Evolutionary conservation across 2,888 invertebrate species (phyloP).

Genomic region (Antheraea assamensis): DNA sequence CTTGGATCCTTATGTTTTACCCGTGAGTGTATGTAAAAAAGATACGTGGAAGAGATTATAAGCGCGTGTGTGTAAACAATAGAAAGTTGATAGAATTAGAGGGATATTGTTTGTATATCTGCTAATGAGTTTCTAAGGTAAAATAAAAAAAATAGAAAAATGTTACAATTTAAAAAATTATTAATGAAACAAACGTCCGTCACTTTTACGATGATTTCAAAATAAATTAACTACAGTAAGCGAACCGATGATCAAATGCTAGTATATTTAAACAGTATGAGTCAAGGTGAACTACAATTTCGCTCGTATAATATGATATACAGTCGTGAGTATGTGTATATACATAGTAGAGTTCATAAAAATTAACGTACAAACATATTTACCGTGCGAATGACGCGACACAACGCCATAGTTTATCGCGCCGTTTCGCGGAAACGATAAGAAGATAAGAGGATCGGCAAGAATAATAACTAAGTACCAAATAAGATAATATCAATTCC

Average conservation of each 20-base stretch:
- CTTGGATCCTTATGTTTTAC: no score
- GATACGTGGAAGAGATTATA: no score
- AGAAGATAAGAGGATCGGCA: constrained; percentile 22
- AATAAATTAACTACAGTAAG: not conserved
- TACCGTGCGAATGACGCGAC: constrained; percentile 30
- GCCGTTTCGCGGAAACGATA: constrained; percentile 37
- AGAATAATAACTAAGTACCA: constrained; percentile 18
- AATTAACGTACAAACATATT: constrained; percentile 11
- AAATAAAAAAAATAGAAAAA: no score
- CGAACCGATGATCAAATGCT: not conserved
- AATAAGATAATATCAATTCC: constrained; percentile 13
- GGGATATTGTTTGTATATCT: no score
- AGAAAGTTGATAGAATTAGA: no score
- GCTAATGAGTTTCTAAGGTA: no score
- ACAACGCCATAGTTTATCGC: constrained; percentile 30
- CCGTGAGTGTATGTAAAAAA: no score
- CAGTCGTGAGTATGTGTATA: not conserved
- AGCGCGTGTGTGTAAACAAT: no score
- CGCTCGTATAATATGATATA: not conserved
- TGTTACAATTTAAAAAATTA: no score
- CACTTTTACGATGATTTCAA: no score
- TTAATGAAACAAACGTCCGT: no score
- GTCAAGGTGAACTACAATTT: constrained; percentile 10
- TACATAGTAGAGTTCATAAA: not conserved
- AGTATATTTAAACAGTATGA: constrained; percentile 6